Evolutionary conservation across 2,888 invertebrate genomes (phyloP).

Genomic region (Timandra comae): DNA sequence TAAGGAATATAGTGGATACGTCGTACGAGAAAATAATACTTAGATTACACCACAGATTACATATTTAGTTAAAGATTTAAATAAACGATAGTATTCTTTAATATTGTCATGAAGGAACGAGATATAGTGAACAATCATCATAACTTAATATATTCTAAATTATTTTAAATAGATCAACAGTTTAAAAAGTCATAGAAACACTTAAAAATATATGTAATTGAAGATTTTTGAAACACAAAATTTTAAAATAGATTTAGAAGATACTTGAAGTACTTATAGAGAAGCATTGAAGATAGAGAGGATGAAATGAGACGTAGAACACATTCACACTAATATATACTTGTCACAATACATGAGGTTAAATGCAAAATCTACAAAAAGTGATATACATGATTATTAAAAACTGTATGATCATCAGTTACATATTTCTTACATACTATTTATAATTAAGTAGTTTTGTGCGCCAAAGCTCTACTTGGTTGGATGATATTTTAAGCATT

Average conservation of each 20-base stretch:
- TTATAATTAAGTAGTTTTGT: constrained; percentile 56
- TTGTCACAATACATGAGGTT: constrained; percentile 71
- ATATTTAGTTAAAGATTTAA: constrained; percentile 8
- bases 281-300: constrained; percentile 30
- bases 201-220: background rate
- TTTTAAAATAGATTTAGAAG: constrained; percentile 15
- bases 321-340: constrained; percentile 66
- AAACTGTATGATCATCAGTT: constrained; percentile 64
- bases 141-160: constrained; percentile 18
- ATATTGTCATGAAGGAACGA: constrained; percentile 69
- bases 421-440: constrained; percentile 60
- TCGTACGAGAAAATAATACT: constrained; percentile 11
- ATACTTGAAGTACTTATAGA: constrained; percentile 22
- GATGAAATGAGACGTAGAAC: constrained; percentile 52
- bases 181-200: constrained; percentile 13
- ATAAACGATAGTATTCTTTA: constrained; percentile 16
- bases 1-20: constrained; percentile 18
- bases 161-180: constrained; percentile 21
- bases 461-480: constrained; percentile 70
- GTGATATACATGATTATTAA: constrained; percentile 69
- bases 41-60: constrained; percentile 8
- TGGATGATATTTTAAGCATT: constrained; percentile 52
- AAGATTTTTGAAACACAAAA: constrained; percentile 8
- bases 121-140: constrained; percentile 40
- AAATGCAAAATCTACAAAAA: constrained; percentile 73